Evolutionary conservation across 2,888 invertebrate species (phyloP), one percentile per base, ranked within the genome.

Genomic region (Carpatolechia fugitivella): DNA sequence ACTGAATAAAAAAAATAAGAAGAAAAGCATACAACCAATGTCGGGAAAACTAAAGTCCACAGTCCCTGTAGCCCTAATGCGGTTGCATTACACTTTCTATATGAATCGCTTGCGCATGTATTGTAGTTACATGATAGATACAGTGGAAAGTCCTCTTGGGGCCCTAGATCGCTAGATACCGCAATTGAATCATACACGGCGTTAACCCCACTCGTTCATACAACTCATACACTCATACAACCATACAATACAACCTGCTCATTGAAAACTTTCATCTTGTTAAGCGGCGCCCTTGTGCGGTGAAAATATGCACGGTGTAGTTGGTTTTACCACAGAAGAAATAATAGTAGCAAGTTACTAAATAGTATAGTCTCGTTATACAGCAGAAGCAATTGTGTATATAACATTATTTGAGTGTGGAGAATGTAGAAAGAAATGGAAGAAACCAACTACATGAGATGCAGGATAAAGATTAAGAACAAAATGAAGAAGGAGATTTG

Each of bases 101-200:
- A 83, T 81, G 82, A 82, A 85, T 85, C 80, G 85, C 82, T 79
- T 81, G 81, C 78, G 83, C 85, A 86, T 84, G 85, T 83, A 87
- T 88, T 87, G 87, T 87, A 82, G 77, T 70, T 79, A 79, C 78
- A 78, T 73, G 81, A 78, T 81, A 78, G 78, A 72, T 76, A 78
- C 75, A 65, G 73, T 41, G 77, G 85, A 85, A 86, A 85, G 85
- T 82, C 68, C 70, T 80, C 82, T 72, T 61, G 60, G 51, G 72
- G 81, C 73, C 63, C 60, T 56, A 68, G 69, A 74, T 79, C 36
- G 68, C 74, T 74, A 78, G 70, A 69, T 53, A 56, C 33, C 69
- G 70, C 76, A 72, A 78, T 79, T 76, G 75, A 77, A 75, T 73
- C 76, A 68, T 70, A 74, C 74, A 72, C 49, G 49, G 52, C 36